phyloP scores from a whole-genome alignment of 2,113 vertebrate species.

The Morphnarchus princeps region DNA sequence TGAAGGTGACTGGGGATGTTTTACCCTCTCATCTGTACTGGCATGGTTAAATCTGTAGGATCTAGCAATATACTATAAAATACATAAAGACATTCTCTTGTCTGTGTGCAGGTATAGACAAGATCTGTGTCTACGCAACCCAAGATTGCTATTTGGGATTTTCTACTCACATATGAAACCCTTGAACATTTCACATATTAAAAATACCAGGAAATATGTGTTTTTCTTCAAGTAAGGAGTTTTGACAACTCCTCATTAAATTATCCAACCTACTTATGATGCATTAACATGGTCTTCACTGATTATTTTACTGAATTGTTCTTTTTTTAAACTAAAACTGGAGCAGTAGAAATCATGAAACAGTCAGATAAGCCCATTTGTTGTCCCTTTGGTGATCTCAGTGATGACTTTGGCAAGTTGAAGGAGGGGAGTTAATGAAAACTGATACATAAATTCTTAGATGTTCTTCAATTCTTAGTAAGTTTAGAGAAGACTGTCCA shows the following conservation, averaged over 20 bases:
- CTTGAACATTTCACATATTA: not conserved
- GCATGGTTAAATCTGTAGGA: not conserved
- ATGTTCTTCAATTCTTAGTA: not conserved
- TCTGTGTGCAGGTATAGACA: not conserved
- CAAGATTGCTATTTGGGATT: not conserved
- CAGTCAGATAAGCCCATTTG: not conserved
- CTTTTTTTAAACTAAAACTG: not conserved
- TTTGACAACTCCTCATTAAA: not conserved
- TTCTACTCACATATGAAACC: not conserved
- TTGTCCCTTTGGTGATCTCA: not conserved
- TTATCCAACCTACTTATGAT: not conserved
- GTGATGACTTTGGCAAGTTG: not conserved
- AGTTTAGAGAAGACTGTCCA: not conserved
- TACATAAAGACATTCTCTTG: not conserved
- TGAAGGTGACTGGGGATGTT: not conserved
- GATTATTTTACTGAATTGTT: not conserved
- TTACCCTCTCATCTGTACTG: not conserved
- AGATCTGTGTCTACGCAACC: rapidly evolving
- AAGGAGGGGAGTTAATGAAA: not conserved
- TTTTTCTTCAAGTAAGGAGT: not conserved
- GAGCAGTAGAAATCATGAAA: not conserved
- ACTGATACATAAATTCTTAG: not conserved
- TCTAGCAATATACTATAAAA: not conserved
- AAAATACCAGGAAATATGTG: not conserved
- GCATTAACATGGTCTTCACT: not conserved